phyloP scores from a whole-genome alignment of 1,140 invertebrate species.

The Macrocentrus cingulum region DNA sequence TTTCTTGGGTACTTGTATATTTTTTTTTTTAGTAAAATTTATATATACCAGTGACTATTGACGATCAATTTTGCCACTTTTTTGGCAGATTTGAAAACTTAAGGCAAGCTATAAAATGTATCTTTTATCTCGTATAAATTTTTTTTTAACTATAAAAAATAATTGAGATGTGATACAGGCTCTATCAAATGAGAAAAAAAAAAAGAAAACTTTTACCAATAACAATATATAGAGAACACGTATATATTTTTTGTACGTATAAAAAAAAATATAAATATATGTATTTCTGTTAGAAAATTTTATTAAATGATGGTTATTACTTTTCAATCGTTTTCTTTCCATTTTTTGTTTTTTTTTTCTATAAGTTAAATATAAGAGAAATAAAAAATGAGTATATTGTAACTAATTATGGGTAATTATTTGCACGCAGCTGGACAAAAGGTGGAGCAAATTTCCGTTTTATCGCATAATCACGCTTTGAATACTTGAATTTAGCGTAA shows the following conservation, averaged over 20 bases:
- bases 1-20: conserved; percentile 3
- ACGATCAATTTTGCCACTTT: too few relatives aligned
- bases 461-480: conserved; percentile 41
- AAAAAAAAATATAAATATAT: conserved; percentile 20
- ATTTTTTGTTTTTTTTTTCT: too few relatives aligned
- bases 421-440: conserved; percentile 55
- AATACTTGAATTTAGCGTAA: conserved; percentile 36
- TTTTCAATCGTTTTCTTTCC: not conserved
- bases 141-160: not conserved
- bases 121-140: not conserved
- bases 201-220: conserved; percentile 2
- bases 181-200: conserved; percentile 23
- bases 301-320: conserved; percentile 31
- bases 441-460: conserved; percentile 42
- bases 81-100: too few relatives aligned
- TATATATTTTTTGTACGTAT: conserved; percentile 13
- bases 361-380: not conserved
- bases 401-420: conserved; percentile 42
- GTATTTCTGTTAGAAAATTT: conserved; percentile 25
- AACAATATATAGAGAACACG: conserved; percentile 1
- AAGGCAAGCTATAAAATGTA: conserved; percentile 4
- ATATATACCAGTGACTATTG: too few relatives aligned
- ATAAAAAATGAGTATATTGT: conserved; percentile 26
- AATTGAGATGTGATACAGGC: not conserved
- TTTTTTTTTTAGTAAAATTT: conserved; percentile 2